These are phyloP conservation scores for Gopherus evgoodei DNA, from an alignment of 2,113 vertebrate genomes.

Conservation along the genomic window DNA sequence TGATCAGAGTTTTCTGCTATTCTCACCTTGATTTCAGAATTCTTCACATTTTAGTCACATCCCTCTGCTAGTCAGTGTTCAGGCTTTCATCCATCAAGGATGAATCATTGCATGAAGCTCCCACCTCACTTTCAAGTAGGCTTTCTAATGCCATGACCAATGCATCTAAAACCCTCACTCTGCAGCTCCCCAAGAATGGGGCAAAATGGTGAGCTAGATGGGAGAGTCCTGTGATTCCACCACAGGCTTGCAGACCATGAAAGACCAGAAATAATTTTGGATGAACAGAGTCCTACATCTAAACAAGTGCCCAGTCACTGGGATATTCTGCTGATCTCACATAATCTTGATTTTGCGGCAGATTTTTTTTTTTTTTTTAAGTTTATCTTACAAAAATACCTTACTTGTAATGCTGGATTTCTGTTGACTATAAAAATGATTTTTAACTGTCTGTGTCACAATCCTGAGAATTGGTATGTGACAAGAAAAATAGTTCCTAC, in stretches of 20 bases:
- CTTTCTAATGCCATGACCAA: not conserved
- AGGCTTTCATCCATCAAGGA: not conserved
- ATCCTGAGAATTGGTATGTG: not conserved
- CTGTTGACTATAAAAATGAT: not conserved
- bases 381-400: not conserved
- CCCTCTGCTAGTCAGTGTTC: not conserved
- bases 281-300: not conserved
- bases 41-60: not conserved
- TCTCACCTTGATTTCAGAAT: not conserved
- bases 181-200: not conserved
- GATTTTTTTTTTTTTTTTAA: slow-evolving; percentile 25
- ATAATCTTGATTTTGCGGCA: not conserved
- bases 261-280: not conserved
- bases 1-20: not conserved
- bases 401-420: slow-evolving; percentile 1
- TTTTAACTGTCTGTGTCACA: not conserved
- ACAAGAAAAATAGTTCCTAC: slow-evolving; percentile 20
- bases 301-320: not conserved
- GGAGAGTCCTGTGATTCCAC: not conserved
- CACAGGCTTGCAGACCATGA: not conserved
- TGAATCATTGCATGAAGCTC: not conserved
- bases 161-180: not conserved
- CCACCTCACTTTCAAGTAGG: not conserved
- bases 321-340: not conserved
- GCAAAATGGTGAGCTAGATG: not conserved